phyloP scores from a whole-genome alignment of 1,140 invertebrate genomes.

The Tenebrio molitor region DNA sequence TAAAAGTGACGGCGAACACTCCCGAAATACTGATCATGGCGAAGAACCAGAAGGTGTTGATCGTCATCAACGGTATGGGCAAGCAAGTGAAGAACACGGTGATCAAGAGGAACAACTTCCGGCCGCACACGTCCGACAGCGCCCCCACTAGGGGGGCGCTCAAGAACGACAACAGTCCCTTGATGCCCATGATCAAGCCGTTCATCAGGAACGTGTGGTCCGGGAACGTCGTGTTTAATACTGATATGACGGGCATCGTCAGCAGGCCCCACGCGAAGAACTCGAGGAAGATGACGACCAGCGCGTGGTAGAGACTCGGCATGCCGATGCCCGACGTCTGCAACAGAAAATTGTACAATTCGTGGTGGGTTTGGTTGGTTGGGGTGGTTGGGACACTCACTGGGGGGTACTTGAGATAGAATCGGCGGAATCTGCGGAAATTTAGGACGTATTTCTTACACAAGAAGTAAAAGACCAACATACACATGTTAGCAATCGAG shows the following conservation, averaged over 20 bases:
- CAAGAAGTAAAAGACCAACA: slow-evolving; percentile 59
- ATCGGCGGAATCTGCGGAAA: slow-evolving; percentile 52
- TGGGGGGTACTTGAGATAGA: slow-evolving; percentile 51
- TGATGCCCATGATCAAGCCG: slow-evolving; percentile 95
- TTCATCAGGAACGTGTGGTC: slow-evolving; percentile 99
- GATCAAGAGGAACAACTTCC: slow-evolving; percentile 96
- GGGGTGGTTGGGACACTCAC: slow-evolving; percentile 44
- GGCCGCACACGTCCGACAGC: slow-evolving; percentile 96
- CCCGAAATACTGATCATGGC: slow-evolving; percentile 99
- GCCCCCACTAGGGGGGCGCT: slow-evolving; percentile 97
- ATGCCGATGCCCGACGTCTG: slow-evolving; percentile 90
- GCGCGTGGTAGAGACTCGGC: slow-evolving; percentile 96
- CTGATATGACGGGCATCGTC: slow-evolving; percentile 97
- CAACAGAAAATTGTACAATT: slow-evolving; percentile 64
- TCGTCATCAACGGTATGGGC: slow-evolving; percentile 98
- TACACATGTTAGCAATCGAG: slow-evolving; percentile 55
- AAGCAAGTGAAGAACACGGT: slow-evolving; percentile 99
- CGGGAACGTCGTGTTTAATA: slow-evolving; percentile 97
- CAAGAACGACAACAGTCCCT: slow-evolving; percentile 97
- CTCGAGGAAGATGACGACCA: slow-evolving; percentile 99
- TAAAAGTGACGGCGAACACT: slow-evolving; percentile 98
- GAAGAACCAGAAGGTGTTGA: slow-evolving; percentile 99
- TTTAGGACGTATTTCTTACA: slow-evolving; percentile 59
- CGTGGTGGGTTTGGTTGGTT: neutral
- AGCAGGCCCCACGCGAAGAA: slow-evolving; percentile 99